Evolutionary conservation across 2,888 invertebrate genomes (phyloP), one percentile per base, ranked within the genome.

Genomic region (Bibio marci): DNA sequence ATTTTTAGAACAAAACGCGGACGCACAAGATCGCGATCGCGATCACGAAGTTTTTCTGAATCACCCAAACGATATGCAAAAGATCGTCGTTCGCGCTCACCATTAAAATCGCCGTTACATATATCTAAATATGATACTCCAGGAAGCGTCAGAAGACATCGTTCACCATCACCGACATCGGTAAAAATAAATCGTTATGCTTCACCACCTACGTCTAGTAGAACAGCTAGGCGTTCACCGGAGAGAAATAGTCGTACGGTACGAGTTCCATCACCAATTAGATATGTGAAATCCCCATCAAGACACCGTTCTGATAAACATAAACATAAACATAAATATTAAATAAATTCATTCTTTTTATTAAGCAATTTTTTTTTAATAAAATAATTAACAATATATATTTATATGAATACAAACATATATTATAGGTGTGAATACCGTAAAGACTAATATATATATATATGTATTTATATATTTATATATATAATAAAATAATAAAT

Each of bases 291-390:
- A 30, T 31, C 37, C 13, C 28, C 36, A 19, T 46, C 44, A 35
- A 50, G 47, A 41, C 58, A 50, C 46, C 57, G 55, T 6, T 51
- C 52, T 19, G 63, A 65, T 37, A 66, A 64, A 45, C 64, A 66
- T 46, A 67, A 64, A 49, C 66, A 65, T 47, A 67, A 66, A 49
- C 65, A 67, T 49, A 63, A 65, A 48, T 62, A 62, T 50, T 64
- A 46, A 42, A 6, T 22, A 6, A 22, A n/a, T n/a, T n/a, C n/a
- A n/a, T n/a, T n/a, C n/a, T n/a, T n/a, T n/a, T n/a, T n/a, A n/a
- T n/a, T n/a, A n/a, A n/a, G n/a, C n/a, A n/a, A n/a, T n/a, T n/a
- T n/a, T n/a, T n/a, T n/a, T n/a, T n/a, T n/a, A n/a, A n/a, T n/a
- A n/a, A n/a, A n/a, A n/a, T n/a, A n/a, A n/a, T n/a, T n/a, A n/a